Evolutionary conservation across 2,797 vertebrate species (phyloP).

Genomic region (Pampus argenteus): DNA sequence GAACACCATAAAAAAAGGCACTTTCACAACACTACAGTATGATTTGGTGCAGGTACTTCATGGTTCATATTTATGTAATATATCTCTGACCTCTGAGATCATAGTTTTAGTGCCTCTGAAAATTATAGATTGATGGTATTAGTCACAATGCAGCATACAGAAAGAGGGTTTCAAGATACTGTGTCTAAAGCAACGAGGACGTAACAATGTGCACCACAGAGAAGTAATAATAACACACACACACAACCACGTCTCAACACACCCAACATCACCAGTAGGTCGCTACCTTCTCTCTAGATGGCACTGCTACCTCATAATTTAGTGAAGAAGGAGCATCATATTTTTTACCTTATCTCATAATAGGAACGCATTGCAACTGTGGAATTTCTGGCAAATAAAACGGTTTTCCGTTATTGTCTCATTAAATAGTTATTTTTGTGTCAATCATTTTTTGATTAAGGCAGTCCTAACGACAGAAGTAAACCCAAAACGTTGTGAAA

Average conservation of each 20-base stretch:
- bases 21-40: slow-evolving; percentile 21
- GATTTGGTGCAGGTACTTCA: background rate
- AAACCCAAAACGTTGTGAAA: slow-evolving; percentile 19
- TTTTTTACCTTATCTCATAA: background rate
- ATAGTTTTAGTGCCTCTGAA: slow-evolving; percentile 10
- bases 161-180: background rate
- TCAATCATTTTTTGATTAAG: slow-evolving; percentile 31
- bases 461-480: slow-evolving; percentile 4
- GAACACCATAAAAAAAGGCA: slow-evolving; percentile 36
- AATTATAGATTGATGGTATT: background rate
- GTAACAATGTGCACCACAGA: background rate
- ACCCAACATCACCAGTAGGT: slow-evolving; percentile 1
- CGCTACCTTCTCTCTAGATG: slow-evolving; percentile 66
- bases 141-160: background rate
- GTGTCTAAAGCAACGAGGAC: background rate
- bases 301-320: slow-evolving; percentile 61
- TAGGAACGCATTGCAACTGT: slow-evolving; percentile 15
- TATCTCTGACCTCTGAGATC: background rate
- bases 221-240: no score
- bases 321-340: background rate
- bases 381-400: slow-evolving; percentile 23
- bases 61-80: slow-evolving; percentile 26
- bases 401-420: slow-evolving; percentile 5
- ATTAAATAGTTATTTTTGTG: slow-evolving; percentile 25
- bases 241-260: no score